These are phyloP conservation scores for Morus bassanus DNA, from an alignment of 2,797 vertebrate species.

Conservation along the genomic window DNA sequence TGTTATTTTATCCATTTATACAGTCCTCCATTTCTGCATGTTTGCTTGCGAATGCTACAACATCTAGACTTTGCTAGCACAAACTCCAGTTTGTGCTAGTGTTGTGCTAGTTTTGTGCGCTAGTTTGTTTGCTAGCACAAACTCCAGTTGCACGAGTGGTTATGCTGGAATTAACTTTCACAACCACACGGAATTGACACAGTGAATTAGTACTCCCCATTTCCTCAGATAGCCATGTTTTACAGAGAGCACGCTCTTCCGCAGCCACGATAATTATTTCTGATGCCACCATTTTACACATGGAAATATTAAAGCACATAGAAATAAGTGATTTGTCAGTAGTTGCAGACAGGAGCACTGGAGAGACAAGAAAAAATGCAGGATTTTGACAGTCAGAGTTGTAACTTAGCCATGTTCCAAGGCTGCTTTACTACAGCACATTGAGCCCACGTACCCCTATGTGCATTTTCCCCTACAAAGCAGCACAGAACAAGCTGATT, in stretches of 20 bases:
- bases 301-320: background rate
- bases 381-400: background rate
- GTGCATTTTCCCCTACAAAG: background rate
- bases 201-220: background rate
- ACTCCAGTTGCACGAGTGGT: background rate
- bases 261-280: background rate
- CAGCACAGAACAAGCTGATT: background rate
- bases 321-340: background rate
- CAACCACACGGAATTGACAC: background rate
- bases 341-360: background rate
- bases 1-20: background rate
- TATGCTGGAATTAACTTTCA: background rate
- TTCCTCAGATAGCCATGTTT: background rate
- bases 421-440: background rate
- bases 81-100: background rate
- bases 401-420: background rate
- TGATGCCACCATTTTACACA: background rate
- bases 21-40: background rate
- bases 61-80: background rate
- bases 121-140: background rate
- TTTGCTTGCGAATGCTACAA: background rate
- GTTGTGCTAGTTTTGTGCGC: background rate
- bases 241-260: background rate
- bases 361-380: background rate
- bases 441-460: accelerated